Percentiles rank a stretch among this genome's conserved stretches.
Conservation (phyloP, 2,888 invertebrate species). For the Drosophila vallismaia region DNA sequence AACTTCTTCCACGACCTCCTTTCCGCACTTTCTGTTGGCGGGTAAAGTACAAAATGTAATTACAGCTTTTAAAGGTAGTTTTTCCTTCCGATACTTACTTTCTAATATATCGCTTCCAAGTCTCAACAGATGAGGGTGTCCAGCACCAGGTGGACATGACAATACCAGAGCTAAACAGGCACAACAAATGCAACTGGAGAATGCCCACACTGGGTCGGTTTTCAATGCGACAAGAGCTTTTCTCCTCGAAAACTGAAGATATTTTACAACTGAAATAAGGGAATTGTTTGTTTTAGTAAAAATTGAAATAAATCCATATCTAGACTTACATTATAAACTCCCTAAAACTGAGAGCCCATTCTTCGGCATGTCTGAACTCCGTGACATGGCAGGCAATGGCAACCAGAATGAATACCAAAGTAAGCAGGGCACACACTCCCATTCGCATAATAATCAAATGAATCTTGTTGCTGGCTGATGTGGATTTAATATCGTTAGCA, state of each 20-base stretch:
- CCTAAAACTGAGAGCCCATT: slow-evolving; percentile 91
- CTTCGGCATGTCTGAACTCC: slow-evolving; percentile 89
- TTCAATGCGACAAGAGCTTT: slow-evolving; percentile 86
- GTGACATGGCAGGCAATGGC: slow-evolving; percentile 93
- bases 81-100: slow-evolving; percentile 86
- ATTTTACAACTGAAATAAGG: slow-evolving; percentile 82
- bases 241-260: slow-evolving; percentile 80
- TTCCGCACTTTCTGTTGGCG: slow-evolving; percentile 88
- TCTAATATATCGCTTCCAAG: slow-evolving; percentile 93
- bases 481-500: slow-evolving; percentile 92
- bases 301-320: background rate
- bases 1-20: slow-evolving; percentile 88
- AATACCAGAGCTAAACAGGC: slow-evolving; percentile 93
- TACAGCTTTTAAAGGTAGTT: background rate
- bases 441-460: slow-evolving; percentile 93
- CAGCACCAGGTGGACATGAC: slow-evolving; percentile 97
- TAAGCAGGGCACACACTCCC: slow-evolving; percentile 91
- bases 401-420: slow-evolving; percentile 90
- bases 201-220: slow-evolving; percentile 92
- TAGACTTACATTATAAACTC: slow-evolving; percentile 91
- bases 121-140: slow-evolving; percentile 92
- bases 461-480: slow-evolving; percentile 93
- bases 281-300: background rate
- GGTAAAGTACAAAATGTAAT: background rate
- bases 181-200: slow-evolving; percentile 91